phyloP scores from a whole-genome alignment of 2,888 invertebrate species.

The Drosophila koepferae region DNA sequence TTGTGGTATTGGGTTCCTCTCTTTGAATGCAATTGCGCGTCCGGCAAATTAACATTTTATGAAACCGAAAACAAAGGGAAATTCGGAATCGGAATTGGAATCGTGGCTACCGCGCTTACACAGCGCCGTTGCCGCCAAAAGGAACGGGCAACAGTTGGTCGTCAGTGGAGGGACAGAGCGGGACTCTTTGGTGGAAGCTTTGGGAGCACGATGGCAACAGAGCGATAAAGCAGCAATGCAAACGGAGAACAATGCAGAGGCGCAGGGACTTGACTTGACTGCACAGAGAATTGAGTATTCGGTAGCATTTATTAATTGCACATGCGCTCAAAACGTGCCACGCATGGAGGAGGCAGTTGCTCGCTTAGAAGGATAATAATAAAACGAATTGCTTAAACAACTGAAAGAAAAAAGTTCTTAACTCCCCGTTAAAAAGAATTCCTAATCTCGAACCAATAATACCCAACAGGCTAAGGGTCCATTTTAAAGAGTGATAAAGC shows the following conservation, averaged over 20 bases:
- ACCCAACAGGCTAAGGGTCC: too few species aligned
- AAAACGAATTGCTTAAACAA: not conserved
- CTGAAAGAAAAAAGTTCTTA: not conserved
- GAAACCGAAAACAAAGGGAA: conserved; percentile 79
- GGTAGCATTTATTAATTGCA: conserved; percentile 78
- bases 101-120: conserved; percentile 83
- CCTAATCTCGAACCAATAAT: too few species aligned
- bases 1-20: conserved; percentile 18
- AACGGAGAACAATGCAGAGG: conserved; percentile 59
- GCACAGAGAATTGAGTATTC: conserved; percentile 50
- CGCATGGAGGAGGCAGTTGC: conserved; percentile 29
- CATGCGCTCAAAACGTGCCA: conserved; percentile 72
- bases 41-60: conserved; percentile 81
- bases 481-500: too few species aligned
- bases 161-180: not conserved
- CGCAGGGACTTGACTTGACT: conserved; percentile 27
- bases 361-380: too few species aligned
- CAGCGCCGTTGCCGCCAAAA: conserved; percentile 64
- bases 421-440: not conserved
- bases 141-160: conserved; percentile 46
- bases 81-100: conserved; percentile 69
- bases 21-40: conserved; percentile 74
- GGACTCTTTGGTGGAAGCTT: not conserved
- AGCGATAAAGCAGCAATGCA: conserved; percentile 60
- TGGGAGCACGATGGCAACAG: conserved; percentile 61